A percentile compares a stretch with the other conserved stretches of the same genome.
These are phyloP conservation scores for Clanis bilineata DNA, from an alignment of 2,888 invertebrate species.

Conservation along the genomic window DNA sequence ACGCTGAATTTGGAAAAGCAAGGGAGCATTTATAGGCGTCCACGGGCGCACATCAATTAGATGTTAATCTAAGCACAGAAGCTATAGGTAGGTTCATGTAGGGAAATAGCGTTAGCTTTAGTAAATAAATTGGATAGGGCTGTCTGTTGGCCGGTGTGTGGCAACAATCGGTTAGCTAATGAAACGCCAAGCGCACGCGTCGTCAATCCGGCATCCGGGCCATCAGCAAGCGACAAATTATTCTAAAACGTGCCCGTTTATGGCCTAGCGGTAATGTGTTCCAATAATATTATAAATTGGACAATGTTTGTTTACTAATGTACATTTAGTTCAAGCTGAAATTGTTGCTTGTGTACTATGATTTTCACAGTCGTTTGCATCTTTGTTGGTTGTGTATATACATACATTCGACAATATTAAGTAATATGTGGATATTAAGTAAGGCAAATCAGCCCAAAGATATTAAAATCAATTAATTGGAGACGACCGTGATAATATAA, in stretches of 20 bases:
- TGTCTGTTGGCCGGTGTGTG: constrained; percentile 30
- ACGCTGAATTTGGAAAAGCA: neutral
- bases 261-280: constrained; percentile 2
- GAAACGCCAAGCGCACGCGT: constrained; percentile 41
- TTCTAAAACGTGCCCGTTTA: constrained; percentile 2
- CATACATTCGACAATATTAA: neutral
- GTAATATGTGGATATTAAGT: neutral
- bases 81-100: constrained; percentile 16
- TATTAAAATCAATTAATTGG: no score
- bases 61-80: constrained; percentile 14
- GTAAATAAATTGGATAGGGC: constrained; percentile 33
- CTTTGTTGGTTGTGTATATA: neutral
- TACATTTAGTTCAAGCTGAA: constrained; percentile 18
- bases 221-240: constrained; percentile 17
- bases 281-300: constrained; percentile 22
- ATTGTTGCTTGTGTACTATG: neutral
- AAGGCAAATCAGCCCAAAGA: no score
- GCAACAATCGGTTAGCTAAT: constrained; percentile 45
- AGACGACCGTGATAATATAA: no score
- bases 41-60: constrained; percentile 11
- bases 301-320: constrained; percentile 25
- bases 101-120: constrained; percentile 17
- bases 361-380: neutral
- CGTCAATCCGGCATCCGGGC: constrained; percentile 25
- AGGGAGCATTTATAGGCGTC: neutral